Conservation (phyloP, 2,113 vertebrate species). For the Colistium nudipinnis region DNA sequence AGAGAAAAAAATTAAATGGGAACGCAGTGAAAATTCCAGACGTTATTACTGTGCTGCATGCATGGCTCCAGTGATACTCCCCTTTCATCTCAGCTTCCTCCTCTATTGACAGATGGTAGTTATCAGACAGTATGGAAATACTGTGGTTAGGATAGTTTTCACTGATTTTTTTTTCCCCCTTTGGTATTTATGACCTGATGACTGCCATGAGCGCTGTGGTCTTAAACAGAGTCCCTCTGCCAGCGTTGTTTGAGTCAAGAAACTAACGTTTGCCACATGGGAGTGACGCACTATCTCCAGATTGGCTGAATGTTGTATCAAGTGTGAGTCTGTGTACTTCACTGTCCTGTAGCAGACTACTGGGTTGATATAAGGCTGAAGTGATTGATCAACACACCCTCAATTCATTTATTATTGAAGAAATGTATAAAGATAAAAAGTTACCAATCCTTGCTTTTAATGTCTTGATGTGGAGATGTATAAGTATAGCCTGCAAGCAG, state of each 20-base stretch:
- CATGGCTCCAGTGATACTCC: slow-evolving; percentile 60
- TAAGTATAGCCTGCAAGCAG: no score
- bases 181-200: slow-evolving; percentile 75
- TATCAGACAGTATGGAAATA: slow-evolving; percentile 77
- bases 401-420: no score
- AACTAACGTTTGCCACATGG: slow-evolving; percentile 61
- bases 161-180: slow-evolving; percentile 42
- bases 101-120: slow-evolving; percentile 77
- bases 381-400: no score
- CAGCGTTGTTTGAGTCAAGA: slow-evolving; percentile 40
- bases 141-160: slow-evolving; percentile 71
- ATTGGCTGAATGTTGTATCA: background rate
- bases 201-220: slow-evolving; percentile 61
- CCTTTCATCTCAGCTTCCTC: slow-evolving; percentile 72
- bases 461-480: no score
- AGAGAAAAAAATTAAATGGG: slow-evolving; percentile 7
- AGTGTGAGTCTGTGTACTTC: background rate
- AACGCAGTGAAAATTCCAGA: slow-evolving; percentile 73
- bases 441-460: no score
- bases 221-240: slow-evolving; percentile 44
- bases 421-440: no score
- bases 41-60: slow-evolving; percentile 64
- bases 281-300: slow-evolving; percentile 39
- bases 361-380: background rate
- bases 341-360: background rate